These are phyloP conservation scores for Plestiodon gilberti DNA, from an alignment of 2,113 vertebrate species.

Conservation along the genomic window DNA sequence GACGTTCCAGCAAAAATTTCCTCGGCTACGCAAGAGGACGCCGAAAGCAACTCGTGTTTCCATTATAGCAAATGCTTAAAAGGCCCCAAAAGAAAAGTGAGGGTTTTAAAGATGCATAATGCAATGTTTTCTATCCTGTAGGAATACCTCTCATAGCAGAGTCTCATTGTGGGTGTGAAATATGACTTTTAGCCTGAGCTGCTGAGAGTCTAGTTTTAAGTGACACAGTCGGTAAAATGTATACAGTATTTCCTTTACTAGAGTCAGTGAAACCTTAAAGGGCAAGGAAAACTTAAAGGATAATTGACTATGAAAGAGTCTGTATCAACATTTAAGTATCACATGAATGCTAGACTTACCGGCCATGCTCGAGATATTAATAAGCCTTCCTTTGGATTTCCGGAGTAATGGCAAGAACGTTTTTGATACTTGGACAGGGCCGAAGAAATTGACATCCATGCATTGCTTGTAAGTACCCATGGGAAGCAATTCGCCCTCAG, in stretches of 20 bases:
- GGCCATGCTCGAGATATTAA: slow-evolving; percentile 85
- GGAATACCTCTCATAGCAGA: background rate
- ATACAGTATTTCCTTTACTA: background rate
- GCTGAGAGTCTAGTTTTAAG: background rate
- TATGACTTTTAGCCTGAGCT: background rate
- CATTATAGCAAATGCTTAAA: slow-evolving; percentile 12
- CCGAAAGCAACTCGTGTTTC: background rate
- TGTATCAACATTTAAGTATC: background rate
- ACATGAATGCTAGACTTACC: slow-evolving; percentile 70
- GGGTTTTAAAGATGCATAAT: background rate
- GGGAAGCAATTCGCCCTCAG: slow-evolving; percentile 81
- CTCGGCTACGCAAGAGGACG: slow-evolving; percentile 33
- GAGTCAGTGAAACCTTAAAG: background rate
- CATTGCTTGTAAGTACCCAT: slow-evolving; percentile 72
- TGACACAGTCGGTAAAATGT: background rate
- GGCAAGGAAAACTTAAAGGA: background rate
- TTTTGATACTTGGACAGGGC: slow-evolving; percentile 81
- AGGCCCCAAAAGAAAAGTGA: slow-evolving; percentile 14
- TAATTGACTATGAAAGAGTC: background rate
- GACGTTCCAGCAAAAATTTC: slow-evolving; percentile 33
- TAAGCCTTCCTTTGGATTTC: slow-evolving; percentile 81
- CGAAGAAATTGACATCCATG: slow-evolving; percentile 89
- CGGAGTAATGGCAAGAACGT: slow-evolving; percentile 84
- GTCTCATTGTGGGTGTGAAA: accelerated
- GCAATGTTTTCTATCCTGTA: background rate